These are phyloP conservation scores for Pseudochromis fuscus DNA, from an alignment of 2,797 vertebrate species.

Conservation along the genomic window DNA sequence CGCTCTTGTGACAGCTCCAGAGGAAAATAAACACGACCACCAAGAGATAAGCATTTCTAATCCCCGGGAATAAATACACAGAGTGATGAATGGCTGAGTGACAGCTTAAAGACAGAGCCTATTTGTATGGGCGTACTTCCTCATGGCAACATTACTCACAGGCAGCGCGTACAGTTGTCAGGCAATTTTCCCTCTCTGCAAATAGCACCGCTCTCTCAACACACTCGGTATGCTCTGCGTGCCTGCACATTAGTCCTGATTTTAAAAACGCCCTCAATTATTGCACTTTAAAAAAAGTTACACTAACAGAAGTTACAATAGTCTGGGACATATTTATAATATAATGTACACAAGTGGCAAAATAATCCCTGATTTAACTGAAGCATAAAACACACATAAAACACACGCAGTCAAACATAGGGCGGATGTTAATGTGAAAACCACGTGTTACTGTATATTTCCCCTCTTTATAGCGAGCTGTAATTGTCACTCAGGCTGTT, in stretches of 20 bases:
- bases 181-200: constrained; percentile 64
- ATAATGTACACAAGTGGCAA: constrained; percentile 12
- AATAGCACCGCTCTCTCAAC: constrained; percentile 65
- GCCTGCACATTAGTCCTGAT: constrained; percentile 38
- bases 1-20: constrained; percentile 48
- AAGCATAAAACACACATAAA: constrained; percentile 11
- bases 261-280: constrained; percentile 49
- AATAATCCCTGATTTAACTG: constrained; percentile 24
- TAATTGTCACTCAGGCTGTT: constrained; percentile 68
- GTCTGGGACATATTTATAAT: neutral
- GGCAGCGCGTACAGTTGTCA: constrained; percentile 59
- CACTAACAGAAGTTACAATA: neutral
- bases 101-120: constrained; percentile 66
- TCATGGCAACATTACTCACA: constrained; percentile 68
- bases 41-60: constrained; percentile 71
- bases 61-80: constrained; percentile 58
- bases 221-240: constrained; percentile 11
- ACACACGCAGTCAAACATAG: constrained; percentile 18
- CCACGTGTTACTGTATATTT: constrained; percentile 46
- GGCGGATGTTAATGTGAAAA: constrained; percentile 61
- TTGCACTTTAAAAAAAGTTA: constrained; percentile 35
- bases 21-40: constrained; percentile 71
- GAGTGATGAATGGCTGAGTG: constrained; percentile 73
- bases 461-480: constrained; percentile 44
- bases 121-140: constrained; percentile 71